phyloP scores from a whole-genome alignment of 1,140 invertebrate genomes.

The Aporrectodea caliginosa region DNA sequence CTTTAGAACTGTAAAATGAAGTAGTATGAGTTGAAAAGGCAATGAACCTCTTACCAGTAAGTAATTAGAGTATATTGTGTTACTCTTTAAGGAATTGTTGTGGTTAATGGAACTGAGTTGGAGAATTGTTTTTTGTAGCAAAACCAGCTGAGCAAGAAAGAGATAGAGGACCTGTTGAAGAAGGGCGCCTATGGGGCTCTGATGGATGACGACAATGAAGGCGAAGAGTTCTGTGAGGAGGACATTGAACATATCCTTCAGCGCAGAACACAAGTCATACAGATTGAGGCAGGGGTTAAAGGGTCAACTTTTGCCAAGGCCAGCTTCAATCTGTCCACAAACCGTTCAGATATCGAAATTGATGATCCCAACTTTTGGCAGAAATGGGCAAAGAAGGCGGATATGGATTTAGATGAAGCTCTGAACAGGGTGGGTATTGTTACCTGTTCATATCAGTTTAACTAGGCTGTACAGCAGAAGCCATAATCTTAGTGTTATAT shows the following conservation, averaged over 20 bases:
- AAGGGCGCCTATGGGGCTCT: conserved; percentile 95
- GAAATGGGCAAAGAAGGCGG: conserved; percentile 99
- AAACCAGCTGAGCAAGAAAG: conserved; percentile 86
- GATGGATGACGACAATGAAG: conserved; percentile 98
- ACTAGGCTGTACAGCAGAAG: too few relatives aligned
- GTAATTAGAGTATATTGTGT: too few relatives aligned
- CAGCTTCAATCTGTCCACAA: conserved; percentile 89
- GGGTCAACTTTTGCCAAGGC: conserved; percentile 99
- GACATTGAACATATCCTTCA: conserved; percentile 98
- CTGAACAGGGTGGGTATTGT: not conserved
- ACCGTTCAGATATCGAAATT: conserved; percentile 93
- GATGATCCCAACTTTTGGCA: conserved; percentile 99
- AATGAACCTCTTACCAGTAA: too few relatives aligned
- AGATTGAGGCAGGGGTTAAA: conserved; percentile 90
- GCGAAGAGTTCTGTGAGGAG: conserved; percentile 99
- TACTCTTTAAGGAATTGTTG: too few relatives aligned
- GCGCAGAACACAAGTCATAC: conserved; percentile 88
- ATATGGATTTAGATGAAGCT: conserved; percentile 79
- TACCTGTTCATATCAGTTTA: too few relatives aligned
- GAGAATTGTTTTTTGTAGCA: too few relatives aligned
- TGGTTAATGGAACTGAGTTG: too few relatives aligned
- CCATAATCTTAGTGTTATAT: too few relatives aligned
- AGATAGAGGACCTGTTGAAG: conserved; percentile 96
- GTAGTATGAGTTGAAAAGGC: too few relatives aligned
- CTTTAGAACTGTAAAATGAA: too few relatives aligned